phyloP scores from a whole-genome alignment of 2,888 invertebrate genomes.

The Thelaira solivaga region DNA sequence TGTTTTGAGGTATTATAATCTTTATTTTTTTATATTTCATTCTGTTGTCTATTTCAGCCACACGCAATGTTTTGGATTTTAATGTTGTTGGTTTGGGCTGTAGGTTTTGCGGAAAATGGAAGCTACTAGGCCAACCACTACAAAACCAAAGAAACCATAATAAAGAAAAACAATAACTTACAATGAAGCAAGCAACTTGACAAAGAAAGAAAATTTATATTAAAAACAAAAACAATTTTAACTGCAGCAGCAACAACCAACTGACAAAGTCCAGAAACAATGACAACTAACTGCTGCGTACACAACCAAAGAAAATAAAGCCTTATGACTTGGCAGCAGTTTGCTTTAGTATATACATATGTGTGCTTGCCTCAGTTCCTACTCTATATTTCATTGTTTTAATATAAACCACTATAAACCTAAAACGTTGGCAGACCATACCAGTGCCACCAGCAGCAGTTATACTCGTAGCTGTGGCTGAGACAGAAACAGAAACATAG shows the following conservation, averaged over 20 bases:
- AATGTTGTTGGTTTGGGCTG: not conserved
- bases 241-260: constrained; percentile 18
- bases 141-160: constrained; percentile 23
- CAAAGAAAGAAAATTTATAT: no score
- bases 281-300: constrained; percentile 1
- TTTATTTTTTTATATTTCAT: constrained; percentile 8
- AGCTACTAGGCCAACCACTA: not conserved
- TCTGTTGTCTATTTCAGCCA: constrained; percentile 1
- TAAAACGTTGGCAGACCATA: not conserved
- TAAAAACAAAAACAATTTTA: constrained; percentile 9
- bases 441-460: not conserved
- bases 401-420: not conserved
- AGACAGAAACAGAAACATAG: no score
- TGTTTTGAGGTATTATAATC: constrained; percentile 25
- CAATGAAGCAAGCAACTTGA: constrained; percentile 33
- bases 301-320: constrained; percentile 44
- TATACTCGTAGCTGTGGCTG: not conserved
- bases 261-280: not conserved
- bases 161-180: constrained; percentile 43
- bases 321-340: constrained; percentile 46
- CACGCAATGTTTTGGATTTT: constrained; percentile 16
- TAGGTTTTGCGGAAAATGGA: not conserved
- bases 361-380: not conserved
- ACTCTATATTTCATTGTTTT: constrained; percentile 23
- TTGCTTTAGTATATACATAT: not conserved